Base-by-base conservation (phyloP, 2,888 invertebrate genomes). In the Cremastinae sp. region DNA sequence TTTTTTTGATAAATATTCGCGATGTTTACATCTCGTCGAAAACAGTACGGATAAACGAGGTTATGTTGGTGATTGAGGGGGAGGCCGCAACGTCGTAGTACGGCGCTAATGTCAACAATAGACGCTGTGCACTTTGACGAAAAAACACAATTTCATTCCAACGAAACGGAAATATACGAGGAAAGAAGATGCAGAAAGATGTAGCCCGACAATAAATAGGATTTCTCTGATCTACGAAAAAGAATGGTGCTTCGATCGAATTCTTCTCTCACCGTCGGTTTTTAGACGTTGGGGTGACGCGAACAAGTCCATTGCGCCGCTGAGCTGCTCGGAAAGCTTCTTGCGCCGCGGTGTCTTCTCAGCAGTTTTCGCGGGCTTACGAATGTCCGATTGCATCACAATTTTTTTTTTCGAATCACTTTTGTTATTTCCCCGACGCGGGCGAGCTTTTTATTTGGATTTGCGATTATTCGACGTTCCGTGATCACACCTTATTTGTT, bases 251-350 rank as follows among this genome's bases (percentile, higher is more conserved):
- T 53, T 73, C 2, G 61, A 64, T 72, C 73, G 53, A 45, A 76
- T 80, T 76, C 79, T 65, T 79, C 78, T 82, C 88, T 88, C 86
- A 89, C 89, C 89, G 84, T 89, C 89, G 76, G 76, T 82, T 82
- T 89, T 89, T 79, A 84, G 88, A 84, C 85, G 87, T 86, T 88
- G 89, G 69, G 89, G 86, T 7, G 88, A 86, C 74, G 84, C 84
- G 82, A 87, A 89, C 83, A 86, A 83, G 79, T 89, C 88, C 88
- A 88, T 88, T 84, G 85, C 84, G 85, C 84, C 83, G 81, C 79
- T 82, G 80, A 83, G 83, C 82, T 84, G 84, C 74, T 84, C 82
- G 69, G 71, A 62, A 62, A 77, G 82, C 79, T 84, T 85, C 83
- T 86, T 86, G 83, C 85, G 85, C 83, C 83, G 83, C 74, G 83